phyloP scores from a whole-genome alignment of 1,140 invertebrate genomes.

The Drosophila kanapiae region DNA sequence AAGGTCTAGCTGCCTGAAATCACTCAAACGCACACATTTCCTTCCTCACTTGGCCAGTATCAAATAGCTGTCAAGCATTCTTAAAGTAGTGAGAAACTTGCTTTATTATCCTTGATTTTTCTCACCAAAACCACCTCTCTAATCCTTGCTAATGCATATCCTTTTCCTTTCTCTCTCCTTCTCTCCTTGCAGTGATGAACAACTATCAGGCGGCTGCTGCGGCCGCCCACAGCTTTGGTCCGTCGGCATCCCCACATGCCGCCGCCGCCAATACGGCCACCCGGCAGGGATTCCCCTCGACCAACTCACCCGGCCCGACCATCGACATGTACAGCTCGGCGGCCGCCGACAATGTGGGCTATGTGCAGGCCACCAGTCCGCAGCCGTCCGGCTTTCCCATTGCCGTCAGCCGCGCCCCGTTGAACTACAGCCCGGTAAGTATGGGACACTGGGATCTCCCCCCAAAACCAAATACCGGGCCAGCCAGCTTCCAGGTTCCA shows the following conservation, averaged over 20 bases:
- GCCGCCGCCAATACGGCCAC: conserved; percentile 89
- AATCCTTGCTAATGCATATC: too few relatives aligned
- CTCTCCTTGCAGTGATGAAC: conserved; percentile 92
- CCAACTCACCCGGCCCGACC: conserved; percentile 93
- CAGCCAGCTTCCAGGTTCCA: neutral
- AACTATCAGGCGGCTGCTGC: conserved; percentile 95
- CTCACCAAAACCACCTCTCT: neutral
- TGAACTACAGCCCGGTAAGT: conserved; percentile 96
- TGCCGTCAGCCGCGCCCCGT: conserved; percentile 94
- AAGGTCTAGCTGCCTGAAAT: neutral
- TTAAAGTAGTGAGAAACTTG: neutral
- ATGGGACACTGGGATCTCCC: neutral
- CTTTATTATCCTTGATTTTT: accelerated
- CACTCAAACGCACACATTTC: conserved; percentile 7
- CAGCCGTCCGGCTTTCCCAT: conserved; percentile 96
- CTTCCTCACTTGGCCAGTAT: neutral
- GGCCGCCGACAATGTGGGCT: conserved; percentile 93
- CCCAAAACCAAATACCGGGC: neutral
- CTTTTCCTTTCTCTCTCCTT: neutral
- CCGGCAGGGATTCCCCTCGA: conserved; percentile 93
- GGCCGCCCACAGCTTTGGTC: conserved; percentile 90
- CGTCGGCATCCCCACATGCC: conserved; percentile 86
- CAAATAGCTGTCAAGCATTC: neutral
- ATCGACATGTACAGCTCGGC: conserved; percentile 95
- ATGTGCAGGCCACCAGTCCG: conserved; percentile 96